These are phyloP conservation scores for Tachypleus tridentatus DNA, from an alignment of 1,140 invertebrate species.

Conservation along the genomic window DNA sequence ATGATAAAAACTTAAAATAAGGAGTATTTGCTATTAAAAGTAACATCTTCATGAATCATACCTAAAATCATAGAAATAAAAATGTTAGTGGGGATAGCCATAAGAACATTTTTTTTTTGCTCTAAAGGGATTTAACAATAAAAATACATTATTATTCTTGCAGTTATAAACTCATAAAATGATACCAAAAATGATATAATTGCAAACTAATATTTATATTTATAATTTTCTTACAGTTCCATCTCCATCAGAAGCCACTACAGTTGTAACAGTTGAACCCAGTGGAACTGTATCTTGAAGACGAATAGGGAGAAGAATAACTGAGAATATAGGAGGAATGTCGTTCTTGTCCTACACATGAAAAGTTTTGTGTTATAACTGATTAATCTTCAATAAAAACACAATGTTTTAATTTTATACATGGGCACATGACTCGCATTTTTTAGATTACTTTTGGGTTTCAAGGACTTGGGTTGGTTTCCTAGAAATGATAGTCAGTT, in stretches of 20 bases:
- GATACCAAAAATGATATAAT: slow-evolving; percentile 47
- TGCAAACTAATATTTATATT: slow-evolving; percentile 27
- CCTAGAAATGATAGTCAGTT: too few species aligned
- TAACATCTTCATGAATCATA: slow-evolving; percentile 4
- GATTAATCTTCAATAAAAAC: too few species aligned
- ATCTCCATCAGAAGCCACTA: slow-evolving; percentile 65
- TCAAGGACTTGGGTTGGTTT: too few species aligned
- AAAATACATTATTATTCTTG: too few species aligned
- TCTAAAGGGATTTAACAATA: too few species aligned
- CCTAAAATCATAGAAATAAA: slow-evolving; percentile 6
- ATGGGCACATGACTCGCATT: too few species aligned
- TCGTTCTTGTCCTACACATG: slow-evolving; percentile 30
- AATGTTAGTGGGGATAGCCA: neutral
- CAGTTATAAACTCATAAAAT: too few species aligned
- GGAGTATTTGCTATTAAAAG: too few species aligned
- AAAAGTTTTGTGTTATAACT: slow-evolving; percentile 9
- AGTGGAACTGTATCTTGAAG: slow-evolving; percentile 68
- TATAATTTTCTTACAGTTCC: slow-evolving; percentile 40
- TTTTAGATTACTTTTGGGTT: too few species aligned
- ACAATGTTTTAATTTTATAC: too few species aligned
- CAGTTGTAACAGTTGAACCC: slow-evolving; percentile 60
- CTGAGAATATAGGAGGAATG: slow-evolving; percentile 58
- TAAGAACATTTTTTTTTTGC: too few species aligned
- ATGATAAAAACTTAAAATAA: too few species aligned
- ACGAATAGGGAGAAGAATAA: slow-evolving; percentile 61